Evolutionary conservation across 2,888 invertebrate species (phyloP).

Genomic region (Smittia aterrima): DNA sequence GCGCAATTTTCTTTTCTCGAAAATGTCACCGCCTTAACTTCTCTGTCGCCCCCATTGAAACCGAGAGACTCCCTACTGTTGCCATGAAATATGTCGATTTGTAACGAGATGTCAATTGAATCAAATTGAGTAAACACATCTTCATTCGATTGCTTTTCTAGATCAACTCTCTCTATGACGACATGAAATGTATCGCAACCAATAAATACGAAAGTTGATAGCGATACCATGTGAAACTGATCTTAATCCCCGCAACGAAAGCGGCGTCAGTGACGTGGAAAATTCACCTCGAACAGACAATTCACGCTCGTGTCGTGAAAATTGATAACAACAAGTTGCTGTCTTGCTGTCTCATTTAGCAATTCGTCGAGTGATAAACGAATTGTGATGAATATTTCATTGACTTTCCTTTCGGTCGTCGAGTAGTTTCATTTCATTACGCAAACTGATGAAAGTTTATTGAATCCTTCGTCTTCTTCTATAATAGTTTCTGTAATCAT

Average conservation of each 20-base stretch:
- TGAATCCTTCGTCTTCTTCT: slow-evolving; percentile 7
- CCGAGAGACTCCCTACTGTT: background rate
- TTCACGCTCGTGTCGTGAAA: background rate
- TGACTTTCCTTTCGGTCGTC: background rate
- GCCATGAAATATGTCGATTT: slow-evolving; percentile 39
- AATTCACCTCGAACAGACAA: background rate
- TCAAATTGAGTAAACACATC: slow-evolving; percentile 29
- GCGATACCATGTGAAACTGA: background rate
- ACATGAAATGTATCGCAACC: background rate
- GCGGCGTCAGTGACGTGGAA: background rate
- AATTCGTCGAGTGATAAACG: slow-evolving; percentile 6
- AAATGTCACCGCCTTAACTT: slow-evolving; percentile 36
- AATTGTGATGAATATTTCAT: slow-evolving; percentile 13
- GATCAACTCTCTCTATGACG: background rate
- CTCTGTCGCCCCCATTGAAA: background rate
- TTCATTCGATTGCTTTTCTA: background rate
- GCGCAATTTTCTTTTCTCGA: slow-evolving; percentile 28
- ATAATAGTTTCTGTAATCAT: background rate
- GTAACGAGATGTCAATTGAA: slow-evolving; percentile 38
- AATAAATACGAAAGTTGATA: background rate
- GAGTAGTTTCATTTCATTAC: background rate
- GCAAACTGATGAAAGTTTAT: slow-evolving; percentile 29
- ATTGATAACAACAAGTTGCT: slow-evolving; percentile 19
- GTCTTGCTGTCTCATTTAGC: background rate
- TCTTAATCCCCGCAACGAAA: background rate